A percentile compares a stretch with the other conserved stretches of the same genome.
These are phyloP conservation scores for Troides aeacus DNA, from an alignment of 2,888 invertebrate species.

Conservation along the genomic window DNA sequence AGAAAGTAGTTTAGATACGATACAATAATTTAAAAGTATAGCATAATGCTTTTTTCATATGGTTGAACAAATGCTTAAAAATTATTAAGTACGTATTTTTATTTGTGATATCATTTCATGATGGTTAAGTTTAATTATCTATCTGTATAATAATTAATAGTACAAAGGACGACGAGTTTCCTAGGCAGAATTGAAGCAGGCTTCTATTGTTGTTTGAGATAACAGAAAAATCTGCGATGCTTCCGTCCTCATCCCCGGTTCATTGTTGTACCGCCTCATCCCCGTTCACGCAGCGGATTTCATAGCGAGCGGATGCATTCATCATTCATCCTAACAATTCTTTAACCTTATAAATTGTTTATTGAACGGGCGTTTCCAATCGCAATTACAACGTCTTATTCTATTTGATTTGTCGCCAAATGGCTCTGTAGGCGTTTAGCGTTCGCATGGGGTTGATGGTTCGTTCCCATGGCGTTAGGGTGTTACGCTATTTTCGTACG, in stretches of 20 bases:
- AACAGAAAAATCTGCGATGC: slow-evolving; percentile 68
- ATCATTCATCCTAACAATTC: slow-evolving; percentile 62
- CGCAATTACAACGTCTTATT: slow-evolving; percentile 52
- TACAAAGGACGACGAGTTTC: slow-evolving; percentile 64
- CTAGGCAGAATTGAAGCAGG: slow-evolving; percentile 59
- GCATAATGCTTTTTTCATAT: no score
- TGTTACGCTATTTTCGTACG: slow-evolving; percentile 78
- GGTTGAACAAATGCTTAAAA: neutral
- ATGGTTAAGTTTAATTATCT: slow-evolving; percentile 69
- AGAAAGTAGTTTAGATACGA: no score
- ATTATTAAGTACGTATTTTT: neutral
- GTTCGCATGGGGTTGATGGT: slow-evolving; percentile 50
- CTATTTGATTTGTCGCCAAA: slow-evolving; percentile 68
- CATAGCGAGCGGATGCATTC: slow-evolving; percentile 68
- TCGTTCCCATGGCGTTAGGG: slow-evolving; percentile 75
- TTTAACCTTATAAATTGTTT: slow-evolving; percentile 68
- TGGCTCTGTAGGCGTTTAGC: slow-evolving; percentile 74
- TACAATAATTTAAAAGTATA: no score
- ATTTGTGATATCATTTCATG: slow-evolving; percentile 31
- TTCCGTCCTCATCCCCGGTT: slow-evolving; percentile 58
- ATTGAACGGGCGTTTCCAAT: slow-evolving; percentile 72
- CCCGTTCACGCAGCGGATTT: slow-evolving; percentile 62
- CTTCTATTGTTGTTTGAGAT: slow-evolving; percentile 65
- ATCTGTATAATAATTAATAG: slow-evolving; percentile 72
- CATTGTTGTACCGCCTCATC: slow-evolving; percentile 61